A percentile compares a stretch with the other conserved stretches of the same genome.
Evolutionary conservation across 2,888 invertebrate species (phyloP).

Genomic region (Crematogaster levior): DNA sequence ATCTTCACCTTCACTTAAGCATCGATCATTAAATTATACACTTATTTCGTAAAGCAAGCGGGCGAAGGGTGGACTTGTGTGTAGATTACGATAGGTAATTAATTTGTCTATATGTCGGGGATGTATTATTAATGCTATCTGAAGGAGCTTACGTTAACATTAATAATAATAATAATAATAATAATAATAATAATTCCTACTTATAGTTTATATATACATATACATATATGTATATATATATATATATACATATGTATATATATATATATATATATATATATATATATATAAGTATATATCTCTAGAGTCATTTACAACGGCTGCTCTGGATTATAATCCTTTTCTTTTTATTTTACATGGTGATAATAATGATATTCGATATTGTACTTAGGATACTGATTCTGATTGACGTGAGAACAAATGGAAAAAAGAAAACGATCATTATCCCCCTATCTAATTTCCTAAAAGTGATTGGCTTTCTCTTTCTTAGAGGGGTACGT

Average conservation of each 20-base stretch:
- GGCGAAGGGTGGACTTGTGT: slow-evolving; percentile 80
- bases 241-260: slow-evolving; percentile 35
- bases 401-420: slow-evolving; percentile 70
- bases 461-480: slow-evolving; percentile 39
- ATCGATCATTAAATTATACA: slow-evolving; percentile 81
- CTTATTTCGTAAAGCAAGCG: slow-evolving; percentile 83
- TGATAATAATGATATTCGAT: slow-evolving; percentile 68
- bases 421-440: slow-evolving; percentile 60
- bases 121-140: slow-evolving; percentile 79
- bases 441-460: slow-evolving; percentile 48
- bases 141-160: slow-evolving; percentile 79
- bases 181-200: slow-evolving; percentile 67
- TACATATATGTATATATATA: slow-evolving; percentile 39
- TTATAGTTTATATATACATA: slow-evolving; percentile 66
- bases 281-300: slow-evolving; percentile 37
- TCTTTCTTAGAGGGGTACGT: slow-evolving; percentile 6
- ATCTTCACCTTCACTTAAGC: slow-evolving; percentile 55
- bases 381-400: slow-evolving; percentile 71
- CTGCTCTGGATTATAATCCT: slow-evolving; percentile 66
- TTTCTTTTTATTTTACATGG: slow-evolving; percentile 53
- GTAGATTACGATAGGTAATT: slow-evolving; percentile 80
- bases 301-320: slow-evolving; percentile 70
- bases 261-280: slow-evolving; percentile 56
- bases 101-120: slow-evolving; percentile 78
- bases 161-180: slow-evolving; percentile 76